Base-by-base conservation (phyloP, 2,797 vertebrate genomes). In the Bucorvus abyssinicus region DNA sequence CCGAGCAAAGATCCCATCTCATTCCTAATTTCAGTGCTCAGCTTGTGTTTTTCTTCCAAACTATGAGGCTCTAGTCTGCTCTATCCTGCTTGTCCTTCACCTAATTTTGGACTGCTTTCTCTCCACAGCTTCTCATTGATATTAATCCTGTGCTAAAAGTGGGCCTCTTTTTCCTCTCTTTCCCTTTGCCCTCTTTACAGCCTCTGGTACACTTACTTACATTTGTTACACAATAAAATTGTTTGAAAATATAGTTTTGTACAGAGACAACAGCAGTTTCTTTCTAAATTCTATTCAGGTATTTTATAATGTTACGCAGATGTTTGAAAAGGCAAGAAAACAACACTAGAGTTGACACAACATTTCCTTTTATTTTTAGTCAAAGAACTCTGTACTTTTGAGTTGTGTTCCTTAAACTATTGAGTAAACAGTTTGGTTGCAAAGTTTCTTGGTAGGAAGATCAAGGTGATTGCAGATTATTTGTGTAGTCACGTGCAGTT, bases 391-490 rank as follows among this genome's bases (percentile, higher is more conserved):
- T 69, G 6, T 85, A 45, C 32, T 92, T 95, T 34, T 69, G 59
- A 38, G 82, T 45, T 89, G 14, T 61, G 14, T 45, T 87, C 45
- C 52, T 84, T 90, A 61, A 84, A 52, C 32, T 79, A 60, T 29
- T 86, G 56, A 76, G 6, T 45, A 92, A 57, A 34, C 34, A 9
- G 19, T 61, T 82, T 82, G 80, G 73, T 75, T 80, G 70, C 50
- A 88, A 92, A 49, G 47, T 49, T 95, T 85, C 63, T 92, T 76
- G 65, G 14, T 86, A 79, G 79, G 79, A 49, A 18, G 26, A 55
- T 71, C 40, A 3, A 76, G 42, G 61, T 70, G 86, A 63, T 94
- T 92, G 75, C 69, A 50, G 85, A 73, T 91, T 5, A 57, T 55
- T 76, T 63, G 32, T 56, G 14, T 73, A 47, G 64, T 95, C 84